Conservation (phyloP, 2,888 invertebrate species). For the Acronicta aceris region DNA sequence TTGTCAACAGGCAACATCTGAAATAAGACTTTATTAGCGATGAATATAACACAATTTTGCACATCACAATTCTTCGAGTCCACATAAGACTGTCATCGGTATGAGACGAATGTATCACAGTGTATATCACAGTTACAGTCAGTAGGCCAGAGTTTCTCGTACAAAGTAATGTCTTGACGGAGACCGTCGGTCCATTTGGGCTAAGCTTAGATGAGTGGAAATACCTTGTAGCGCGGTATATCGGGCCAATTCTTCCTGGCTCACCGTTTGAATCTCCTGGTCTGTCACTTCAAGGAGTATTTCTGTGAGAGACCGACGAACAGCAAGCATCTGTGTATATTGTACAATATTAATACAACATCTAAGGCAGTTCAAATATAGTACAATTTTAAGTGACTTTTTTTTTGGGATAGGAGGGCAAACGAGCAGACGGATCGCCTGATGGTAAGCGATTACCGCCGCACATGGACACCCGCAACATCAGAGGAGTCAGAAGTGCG, state of each 20-base stretch:
- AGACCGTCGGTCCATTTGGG: slow-evolving; percentile 69
- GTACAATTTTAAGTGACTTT: too few species aligned
- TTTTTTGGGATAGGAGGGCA: too few species aligned
- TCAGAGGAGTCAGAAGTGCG: too few species aligned
- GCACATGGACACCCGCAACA: too few species aligned
- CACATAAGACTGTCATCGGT: slow-evolving; percentile 58
- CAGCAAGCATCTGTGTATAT: slow-evolving; percentile 93
- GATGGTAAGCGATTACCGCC: too few species aligned
- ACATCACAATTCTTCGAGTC: slow-evolving; percentile 70
- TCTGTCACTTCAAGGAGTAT: slow-evolving; percentile 98
- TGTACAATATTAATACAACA: slow-evolving; percentile 8
- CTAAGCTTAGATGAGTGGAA: slow-evolving; percentile 82
- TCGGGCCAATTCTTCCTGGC: slow-evolving; percentile 95
- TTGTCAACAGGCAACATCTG: slow-evolving; percentile 81
- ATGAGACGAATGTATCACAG: slow-evolving; percentile 65
- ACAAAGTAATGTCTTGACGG: slow-evolving; percentile 71
- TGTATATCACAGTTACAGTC: slow-evolving; percentile 73
- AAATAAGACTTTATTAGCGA: slow-evolving; percentile 87
- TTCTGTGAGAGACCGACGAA: slow-evolving; percentile 96
- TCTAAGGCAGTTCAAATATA: neutral
- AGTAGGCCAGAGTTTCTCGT: slow-evolving; percentile 74
- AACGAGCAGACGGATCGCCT: too few species aligned
- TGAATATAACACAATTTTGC: slow-evolving; percentile 69
- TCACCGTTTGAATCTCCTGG: slow-evolving; percentile 95
- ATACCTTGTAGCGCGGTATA: slow-evolving; percentile 96